A percentile compares a stretch with the other conserved stretches of the same genome.
Evolutionary conservation across 1,140 invertebrate species (phyloP).

Genomic region (Conus betulinus): DNA sequence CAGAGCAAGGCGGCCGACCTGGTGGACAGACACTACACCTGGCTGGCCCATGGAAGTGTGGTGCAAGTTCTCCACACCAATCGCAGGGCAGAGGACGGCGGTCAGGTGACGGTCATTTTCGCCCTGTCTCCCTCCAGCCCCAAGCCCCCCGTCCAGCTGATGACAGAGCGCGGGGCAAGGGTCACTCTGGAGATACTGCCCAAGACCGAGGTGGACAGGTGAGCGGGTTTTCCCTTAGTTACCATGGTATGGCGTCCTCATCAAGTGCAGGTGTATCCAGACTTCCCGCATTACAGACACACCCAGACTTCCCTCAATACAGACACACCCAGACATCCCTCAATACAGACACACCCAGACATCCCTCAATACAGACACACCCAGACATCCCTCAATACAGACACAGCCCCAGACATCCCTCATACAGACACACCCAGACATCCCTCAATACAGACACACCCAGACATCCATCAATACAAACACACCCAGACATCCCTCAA

Average conservation of each 20-base stretch:
- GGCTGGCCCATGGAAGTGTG: slow-evolving; percentile 46
- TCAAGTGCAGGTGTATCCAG: not conserved
- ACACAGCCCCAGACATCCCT: too few relatives aligned
- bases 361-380: too few relatives aligned
- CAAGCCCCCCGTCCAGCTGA: slow-evolving; percentile 3
- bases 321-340: too few relatives aligned
- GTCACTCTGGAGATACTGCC: slow-evolving; percentile 38
- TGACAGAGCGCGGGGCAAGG: slow-evolving; percentile 14
- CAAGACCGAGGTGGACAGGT: slow-evolving; percentile 51
- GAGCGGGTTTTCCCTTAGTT: not conserved
- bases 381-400: too few relatives aligned
- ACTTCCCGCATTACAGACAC: not conserved
- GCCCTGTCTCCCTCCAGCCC: slow-evolving; percentile 26
- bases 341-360: too few relatives aligned
- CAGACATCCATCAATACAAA: too few relatives aligned
- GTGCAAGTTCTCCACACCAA: not conserved
- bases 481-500: too few relatives aligned
- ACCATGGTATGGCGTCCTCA: not conserved
- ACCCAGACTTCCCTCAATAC: too few relatives aligned
- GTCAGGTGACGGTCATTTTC: slow-evolving; percentile 26
- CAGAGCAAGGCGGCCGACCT: not conserved
- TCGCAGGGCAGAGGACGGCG: not conserved
- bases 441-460: too few relatives aligned
- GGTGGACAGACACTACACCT: slow-evolving; percentile 27
- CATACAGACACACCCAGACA: too few relatives aligned